Conservation (phyloP, 2,113 vertebrate species). For the Bos indicus region DNA sequence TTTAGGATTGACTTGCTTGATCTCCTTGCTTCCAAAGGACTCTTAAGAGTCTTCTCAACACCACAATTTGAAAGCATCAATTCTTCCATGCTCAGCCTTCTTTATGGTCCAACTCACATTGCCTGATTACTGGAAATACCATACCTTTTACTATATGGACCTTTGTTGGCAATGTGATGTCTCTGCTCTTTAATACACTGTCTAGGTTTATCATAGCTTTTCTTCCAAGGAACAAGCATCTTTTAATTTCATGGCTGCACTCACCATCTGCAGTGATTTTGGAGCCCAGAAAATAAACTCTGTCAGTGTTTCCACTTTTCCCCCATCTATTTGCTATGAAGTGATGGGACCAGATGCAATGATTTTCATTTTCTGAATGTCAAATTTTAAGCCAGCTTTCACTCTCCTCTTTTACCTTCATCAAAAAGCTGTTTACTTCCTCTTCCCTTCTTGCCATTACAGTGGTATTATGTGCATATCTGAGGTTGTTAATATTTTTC, state of each 20-base stretch:
- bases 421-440: neutral
- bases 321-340: neutral
- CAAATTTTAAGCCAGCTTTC: neutral
- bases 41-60: neutral
- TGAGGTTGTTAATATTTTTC: neutral
- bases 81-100: neutral
- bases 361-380: neutral
- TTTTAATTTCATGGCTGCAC: neutral
- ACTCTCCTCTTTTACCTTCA: neutral
- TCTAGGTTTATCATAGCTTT: neutral
- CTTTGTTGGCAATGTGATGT: neutral
- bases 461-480: neutral
- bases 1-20: neutral
- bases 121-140: neutral
- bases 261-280: neutral
- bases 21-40: neutral
- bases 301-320: neutral
- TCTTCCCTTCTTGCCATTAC: neutral
- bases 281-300: neutral
- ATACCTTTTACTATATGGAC: neutral
- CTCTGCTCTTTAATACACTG: neutral
- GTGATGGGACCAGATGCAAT: neutral
- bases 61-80: neutral
- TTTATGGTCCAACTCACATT: neutral
- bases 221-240: neutral